These are phyloP conservation scores for Scolopax rusticola DNA, from an alignment of 2,797 vertebrate species.

Conservation along the genomic window DNA sequence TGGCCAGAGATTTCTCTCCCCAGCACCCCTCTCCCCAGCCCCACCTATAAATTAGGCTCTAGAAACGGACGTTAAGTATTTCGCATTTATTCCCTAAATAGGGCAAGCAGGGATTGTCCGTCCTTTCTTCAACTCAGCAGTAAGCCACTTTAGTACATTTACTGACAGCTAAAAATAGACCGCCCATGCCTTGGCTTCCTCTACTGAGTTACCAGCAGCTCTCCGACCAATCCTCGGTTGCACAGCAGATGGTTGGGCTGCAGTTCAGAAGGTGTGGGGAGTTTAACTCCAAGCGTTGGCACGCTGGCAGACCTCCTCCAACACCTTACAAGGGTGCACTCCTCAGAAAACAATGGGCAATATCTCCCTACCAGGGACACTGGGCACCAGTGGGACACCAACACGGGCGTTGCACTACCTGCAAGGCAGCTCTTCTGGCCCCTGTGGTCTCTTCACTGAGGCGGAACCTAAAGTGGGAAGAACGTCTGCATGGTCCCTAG, in stretches of 20 bases:
- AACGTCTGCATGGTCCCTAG: background rate
- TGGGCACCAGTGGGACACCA: background rate
- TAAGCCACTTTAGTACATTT: slow-evolving; percentile 61
- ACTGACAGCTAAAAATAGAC: slow-evolving; percentile 66
- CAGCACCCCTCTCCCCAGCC: background rate
- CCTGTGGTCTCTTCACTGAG: background rate
- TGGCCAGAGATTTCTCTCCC: background rate
- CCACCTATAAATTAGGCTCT: slow-evolving; percentile 21
- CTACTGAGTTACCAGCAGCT: slow-evolving; percentile 38
- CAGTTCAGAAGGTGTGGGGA: background rate
- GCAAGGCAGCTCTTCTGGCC: background rate
- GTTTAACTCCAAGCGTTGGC: background rate
- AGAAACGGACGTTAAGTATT: slow-evolving; percentile 13
- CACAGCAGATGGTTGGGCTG: slow-evolving; percentile 8
- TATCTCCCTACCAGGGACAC: background rate
- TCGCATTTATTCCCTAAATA: slow-evolving; percentile 67
- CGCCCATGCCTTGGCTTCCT: background rate
- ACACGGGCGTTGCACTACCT: background rate
- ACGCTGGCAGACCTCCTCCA: fast-evolving
- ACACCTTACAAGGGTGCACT: background rate
- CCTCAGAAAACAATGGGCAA: background rate
- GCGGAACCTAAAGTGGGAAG: background rate
- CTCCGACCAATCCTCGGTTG: slow-evolving; percentile 17
- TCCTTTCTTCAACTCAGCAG: slow-evolving; percentile 53
- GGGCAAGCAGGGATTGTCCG: slow-evolving; percentile 51